phyloP scores from a whole-genome alignment of 2,888 invertebrate genomes.

The Cheilosia vulpina region DNA sequence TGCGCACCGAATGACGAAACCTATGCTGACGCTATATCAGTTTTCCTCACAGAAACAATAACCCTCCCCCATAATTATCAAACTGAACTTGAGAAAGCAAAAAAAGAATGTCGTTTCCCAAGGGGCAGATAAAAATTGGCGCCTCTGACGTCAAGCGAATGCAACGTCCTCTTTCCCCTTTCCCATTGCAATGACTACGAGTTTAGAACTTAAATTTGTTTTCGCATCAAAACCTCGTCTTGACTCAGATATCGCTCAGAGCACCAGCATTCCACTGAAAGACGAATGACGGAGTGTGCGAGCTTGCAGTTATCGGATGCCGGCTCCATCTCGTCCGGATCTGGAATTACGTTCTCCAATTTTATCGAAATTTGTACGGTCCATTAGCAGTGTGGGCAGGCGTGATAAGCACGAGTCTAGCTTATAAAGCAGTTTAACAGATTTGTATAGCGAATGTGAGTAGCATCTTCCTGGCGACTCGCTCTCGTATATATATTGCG shows the following conservation, averaged over 20 bases:
- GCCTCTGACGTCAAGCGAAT: constrained; percentile 43
- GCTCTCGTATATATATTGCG: too few species aligned
- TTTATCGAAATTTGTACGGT: constrained; percentile 37
- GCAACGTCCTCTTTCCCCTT: constrained; percentile 16
- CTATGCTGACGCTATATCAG: too few species aligned
- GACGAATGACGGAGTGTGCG: not conserved
- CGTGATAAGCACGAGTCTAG: constrained; percentile 32
- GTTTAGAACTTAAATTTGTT: not conserved
- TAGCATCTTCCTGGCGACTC: constrained; percentile 16
- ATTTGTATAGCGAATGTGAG: constrained; percentile 19
- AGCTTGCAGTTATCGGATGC: constrained; percentile 41
- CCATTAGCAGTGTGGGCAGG: constrained; percentile 41
- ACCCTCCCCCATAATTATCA: not conserved
- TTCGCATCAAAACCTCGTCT: not conserved
- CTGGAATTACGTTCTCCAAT: constrained; percentile 55
- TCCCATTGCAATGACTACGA: not conserved
- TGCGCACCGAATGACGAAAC: too few species aligned
- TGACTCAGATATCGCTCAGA: constrained; percentile 34
- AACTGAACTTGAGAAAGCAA: constrained; percentile 32
- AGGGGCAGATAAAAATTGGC: constrained; percentile 55
- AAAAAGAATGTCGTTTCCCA: not conserved
- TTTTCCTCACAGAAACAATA: too few species aligned
- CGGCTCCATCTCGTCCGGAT: constrained; percentile 6
- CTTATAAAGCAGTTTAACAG: constrained; percentile 30
- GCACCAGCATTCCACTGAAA: constrained; percentile 37